Evolutionary conservation across 2,888 invertebrate genomes (phyloP), one percentile per base, ranked within the genome.

Genomic region (Parnassius mnemosyne): DNA sequence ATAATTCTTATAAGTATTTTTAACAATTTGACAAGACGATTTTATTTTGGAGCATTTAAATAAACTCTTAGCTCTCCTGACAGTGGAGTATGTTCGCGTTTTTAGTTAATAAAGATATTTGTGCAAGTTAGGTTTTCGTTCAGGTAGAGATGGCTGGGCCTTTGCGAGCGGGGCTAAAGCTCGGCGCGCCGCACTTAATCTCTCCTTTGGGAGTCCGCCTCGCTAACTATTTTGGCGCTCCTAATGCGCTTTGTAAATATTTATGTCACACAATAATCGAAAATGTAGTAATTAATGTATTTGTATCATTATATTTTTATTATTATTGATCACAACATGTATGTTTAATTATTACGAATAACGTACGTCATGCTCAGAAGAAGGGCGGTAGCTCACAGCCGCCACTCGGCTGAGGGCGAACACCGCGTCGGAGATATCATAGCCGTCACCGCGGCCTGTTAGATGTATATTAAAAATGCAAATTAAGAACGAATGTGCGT

Each of bases 221-320:
- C 83, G 87, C 88, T 85, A 85, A 87, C 79, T 81, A 77, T 75
- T 78, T 74, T 71, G 85, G 86, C 89, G 85, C 87, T 86, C 84
- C 86, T 79, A 69, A 77, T 79, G 85, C 88, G 89, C 87, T 87
- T 89, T 91, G 91, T 91, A 91, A 90, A 91, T 91, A 91, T 88
- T 87, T 88, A 86, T 84, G 89, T 91, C 90, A 89, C 89, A 88
- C 89, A 89, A 87, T 90, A 89, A 88, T 91, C 89, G 85, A 89
- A 86, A 89, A 87, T 80, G 86, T 90, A 90, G 89, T 78, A 84
- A 84, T 85, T 88, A 89, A 89, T 85, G 90, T 90, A 90, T 89
- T 88, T 89, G 89, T 91, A 90, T 88, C 86, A 90, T 89, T 90
- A 89, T 90, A 90, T 90, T 91, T 90, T 90, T 91, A 90, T 88